Evolutionary conservation across 2,888 invertebrate genomes (phyloP), one percentile per base, ranked within the genome.

Genomic region (Clepsis dumicolana): DNA sequence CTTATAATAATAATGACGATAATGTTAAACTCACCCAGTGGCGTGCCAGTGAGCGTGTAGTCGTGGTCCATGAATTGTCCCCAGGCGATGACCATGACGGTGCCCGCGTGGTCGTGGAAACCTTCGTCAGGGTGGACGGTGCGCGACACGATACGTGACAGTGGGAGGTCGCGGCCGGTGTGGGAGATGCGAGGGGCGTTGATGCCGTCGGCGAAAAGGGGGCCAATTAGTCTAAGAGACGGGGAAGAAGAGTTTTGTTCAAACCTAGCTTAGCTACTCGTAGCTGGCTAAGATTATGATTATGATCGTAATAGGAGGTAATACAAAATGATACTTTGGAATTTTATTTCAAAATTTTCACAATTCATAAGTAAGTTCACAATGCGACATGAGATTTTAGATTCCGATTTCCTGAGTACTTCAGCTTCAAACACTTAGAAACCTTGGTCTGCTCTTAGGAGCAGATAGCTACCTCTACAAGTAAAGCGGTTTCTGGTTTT

Each of bases 31-130:
- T 90, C 93, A 98, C 98, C 98, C 73, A 98, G 94, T 52, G 98
- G 97, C 27, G 98, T 98, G 75, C 95, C 98, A 65, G 98, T 98
- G 44, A 98, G 94, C 4, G 98, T 98, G 79, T 97, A 97, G 88
- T 98, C 98, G 93, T 98, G 98, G 90, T 98, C 98, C 96, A 98
- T 97, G 90, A 98, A 98, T 90, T 98, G 98, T 77, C 98, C 98
- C 98, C 98, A 98, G 66, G 98, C 98, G 77, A 97, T 97, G 68
- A 98, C 96, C 97, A 98, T 97, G 78, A 98, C 97, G 32, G 98
- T 98, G 62, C 98, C 98, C 29, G 98, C 98, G 89, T 98, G 98
- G 89, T 98, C 98, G 85, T 98, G 98, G 94, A 96, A 98, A 48
- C 98, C 98, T 75, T 98, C 97, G 81, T 98, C 98, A 41, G 98